Percentiles rank a stretch among this genome's conserved stretches.
Conservation (phyloP, 2,797 vertebrate species). For the Rhabdophis nuchalis region DNA sequence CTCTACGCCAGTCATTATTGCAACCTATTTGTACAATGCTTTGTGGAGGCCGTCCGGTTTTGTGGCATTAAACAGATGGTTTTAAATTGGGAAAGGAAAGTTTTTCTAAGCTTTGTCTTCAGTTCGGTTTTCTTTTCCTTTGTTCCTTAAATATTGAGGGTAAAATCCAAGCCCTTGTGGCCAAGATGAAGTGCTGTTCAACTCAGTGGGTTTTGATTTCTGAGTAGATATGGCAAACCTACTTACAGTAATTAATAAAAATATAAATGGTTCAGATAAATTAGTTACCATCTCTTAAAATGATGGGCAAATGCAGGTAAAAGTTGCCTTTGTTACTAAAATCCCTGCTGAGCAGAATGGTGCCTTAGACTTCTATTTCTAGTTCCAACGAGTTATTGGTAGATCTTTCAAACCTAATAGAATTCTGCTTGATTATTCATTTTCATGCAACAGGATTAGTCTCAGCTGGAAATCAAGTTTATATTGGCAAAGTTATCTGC, state of each 20-base stretch:
- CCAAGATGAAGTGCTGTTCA: not conserved
- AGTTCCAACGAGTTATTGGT: slow-evolving; percentile 21
- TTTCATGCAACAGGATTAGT: slow-evolving; percentile 1
- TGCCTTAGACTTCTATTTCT: not conserved
- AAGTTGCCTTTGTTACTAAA: not conserved
- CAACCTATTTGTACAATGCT: not conserved
- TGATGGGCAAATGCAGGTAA: not conserved
- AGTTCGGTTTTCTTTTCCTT: not conserved
- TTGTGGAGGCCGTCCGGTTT: not conserved
- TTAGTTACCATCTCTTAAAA: not conserved
- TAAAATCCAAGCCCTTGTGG: not conserved
- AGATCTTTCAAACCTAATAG: slow-evolving; percentile 23
- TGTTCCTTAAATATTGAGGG: not conserved
- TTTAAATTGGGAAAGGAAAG: not conserved
- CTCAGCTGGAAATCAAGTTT: not conserved
- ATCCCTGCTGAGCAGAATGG: not conserved
- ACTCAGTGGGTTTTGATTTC: not conserved
- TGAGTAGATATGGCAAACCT: not conserved
- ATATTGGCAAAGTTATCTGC: slow-evolving; percentile 17
- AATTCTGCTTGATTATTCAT: slow-evolving; percentile 5
- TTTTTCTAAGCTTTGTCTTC: not conserved
- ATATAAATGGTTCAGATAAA: not conserved
- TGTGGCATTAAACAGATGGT: not conserved
- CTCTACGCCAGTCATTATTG: not conserved
- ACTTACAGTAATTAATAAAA: not conserved